Base-by-base conservation (phyloP, 2,888 invertebrate genomes). In the Meteorus cinctellus region DNA sequence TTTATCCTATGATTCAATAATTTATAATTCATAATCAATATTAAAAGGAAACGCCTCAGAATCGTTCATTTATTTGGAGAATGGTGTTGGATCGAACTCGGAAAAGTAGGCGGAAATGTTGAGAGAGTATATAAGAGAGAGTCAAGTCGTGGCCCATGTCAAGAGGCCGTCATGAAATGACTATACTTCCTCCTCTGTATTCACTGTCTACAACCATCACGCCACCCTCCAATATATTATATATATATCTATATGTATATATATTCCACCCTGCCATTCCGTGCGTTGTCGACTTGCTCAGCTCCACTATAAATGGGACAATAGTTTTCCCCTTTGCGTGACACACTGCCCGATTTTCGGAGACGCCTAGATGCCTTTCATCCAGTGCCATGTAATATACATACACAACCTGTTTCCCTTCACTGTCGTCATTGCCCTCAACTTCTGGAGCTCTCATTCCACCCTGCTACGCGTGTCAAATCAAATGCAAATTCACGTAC, bases 301-400 rank as follows among this genome's bases (percentile, higher is more conserved):
- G 59, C 68, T 51, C 67, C 31, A 31, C 10, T 41, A 41, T 19
- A n/a, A 59, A 27, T 31, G 41, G 75, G 62, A 75, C 77, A 75
- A 77, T 75, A 75, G 48, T 66, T 62, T 51, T 65, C 63, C 68
- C 72, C 41, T 75, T 45, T 48, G 34, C 73, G 59, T 78, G 78
- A 78, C 78, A 78, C 77, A 78, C 76, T 79, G 78, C 78, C 78
- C 78, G 77, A 79, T 79, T 75, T 77, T 60, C 55, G 55, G 34
- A 14, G 72, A 14, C 41, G 36, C 41, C 24, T 19, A 19, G 70
- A 24, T 41, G 8, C 19, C 62, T 24, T 72, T 45, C 41, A 72
- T 34, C 51, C 48, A 69, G 12, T 19, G 19, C 34, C 24, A 65
- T 65, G 41, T 63, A n/a, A 65, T 55, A 14, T 34, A 31, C 29